Evolutionary conservation across 2,888 invertebrate species (phyloP).

Genomic region (Entomobrya multifasciata): DNA sequence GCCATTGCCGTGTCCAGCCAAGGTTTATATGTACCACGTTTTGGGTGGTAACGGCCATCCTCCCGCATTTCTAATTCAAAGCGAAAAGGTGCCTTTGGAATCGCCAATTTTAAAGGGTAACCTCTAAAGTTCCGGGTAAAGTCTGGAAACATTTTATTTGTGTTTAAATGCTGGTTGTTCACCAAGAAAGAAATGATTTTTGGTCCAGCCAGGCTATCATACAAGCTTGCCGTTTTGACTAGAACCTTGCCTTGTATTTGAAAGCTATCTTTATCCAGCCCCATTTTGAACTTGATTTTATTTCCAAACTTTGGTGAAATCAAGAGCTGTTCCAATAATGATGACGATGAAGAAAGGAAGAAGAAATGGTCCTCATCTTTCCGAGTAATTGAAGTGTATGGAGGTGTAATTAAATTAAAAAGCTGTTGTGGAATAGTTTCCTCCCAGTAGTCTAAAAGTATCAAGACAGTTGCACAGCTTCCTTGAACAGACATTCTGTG

Average conservation of each 20-base stretch:
- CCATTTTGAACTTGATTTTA: constrained; percentile 60
- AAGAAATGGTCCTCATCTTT: constrained; percentile 67
- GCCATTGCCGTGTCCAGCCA: constrained; percentile 47
- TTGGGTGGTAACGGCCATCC: not conserved
- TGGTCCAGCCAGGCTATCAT: not conserved
- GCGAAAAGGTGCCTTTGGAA: constrained; percentile 44
- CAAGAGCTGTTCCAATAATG: not conserved
- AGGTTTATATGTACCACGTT: constrained; percentile 38
- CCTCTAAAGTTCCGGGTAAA: constrained; percentile 37
- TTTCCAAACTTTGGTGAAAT: constrained; percentile 37
- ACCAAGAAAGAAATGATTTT: not conserved
- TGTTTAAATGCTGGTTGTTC: constrained; percentile 40
- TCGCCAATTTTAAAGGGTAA: constrained; percentile 15
- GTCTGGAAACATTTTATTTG: constrained; percentile 20
- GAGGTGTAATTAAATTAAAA: constrained; percentile 21
- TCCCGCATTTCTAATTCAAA: constrained; percentile 43
- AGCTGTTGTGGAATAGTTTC: not conserved
- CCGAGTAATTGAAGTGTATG: constrained; percentile 38
- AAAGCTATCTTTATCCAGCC: not conserved
- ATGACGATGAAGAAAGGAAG: constrained; percentile 11
- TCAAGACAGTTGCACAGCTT: not conserved
- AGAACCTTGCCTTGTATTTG: not conserved
- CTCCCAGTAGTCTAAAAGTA: not conserved
- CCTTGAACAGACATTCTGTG: not conserved
- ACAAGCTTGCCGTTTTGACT: not conserved